These are phyloP conservation scores for Dilophus febrilis DNA, from an alignment of 2,888 invertebrate species.

Conservation along the genomic window DNA sequence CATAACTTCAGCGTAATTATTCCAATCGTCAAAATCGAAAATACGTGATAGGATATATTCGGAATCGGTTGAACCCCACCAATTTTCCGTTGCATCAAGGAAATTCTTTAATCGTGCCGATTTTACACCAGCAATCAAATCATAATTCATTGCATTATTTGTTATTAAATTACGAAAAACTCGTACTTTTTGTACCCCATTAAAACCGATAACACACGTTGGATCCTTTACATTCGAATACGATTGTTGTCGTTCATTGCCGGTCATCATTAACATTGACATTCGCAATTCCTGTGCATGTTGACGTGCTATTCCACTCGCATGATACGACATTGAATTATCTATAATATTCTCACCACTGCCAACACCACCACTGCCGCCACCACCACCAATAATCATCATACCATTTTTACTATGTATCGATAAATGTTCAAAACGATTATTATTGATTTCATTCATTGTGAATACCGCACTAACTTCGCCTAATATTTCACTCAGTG, in stretches of 20 bases:
- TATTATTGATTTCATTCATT: constrained; percentile 59
- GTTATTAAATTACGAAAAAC: constrained; percentile 79
- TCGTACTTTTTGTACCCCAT: constrained; percentile 86
- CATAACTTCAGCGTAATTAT: constrained; percentile 84
- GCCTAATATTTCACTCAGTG: constrained; percentile 84
- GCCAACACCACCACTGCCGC: no score
- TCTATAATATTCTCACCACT: constrained; percentile 16
- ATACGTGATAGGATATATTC: constrained; percentile 62
- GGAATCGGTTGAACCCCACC: constrained; percentile 81
- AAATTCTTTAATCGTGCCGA: constrained; percentile 76
- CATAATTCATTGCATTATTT: constrained; percentile 69
- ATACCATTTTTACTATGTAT: constrained; percentile 17
- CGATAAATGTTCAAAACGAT: constrained; percentile 33
- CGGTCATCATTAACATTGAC: neutral
- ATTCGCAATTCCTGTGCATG: constrained; percentile 6
- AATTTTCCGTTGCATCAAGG: constrained; percentile 82
- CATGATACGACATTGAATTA: neutral
- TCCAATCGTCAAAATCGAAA: constrained; percentile 99
- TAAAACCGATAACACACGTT: constrained; percentile 76
- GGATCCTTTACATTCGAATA: constrained; percentile 30
- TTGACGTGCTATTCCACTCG: constrained; percentile 3
- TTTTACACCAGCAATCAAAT: constrained; percentile 77
- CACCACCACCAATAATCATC: constrained; percentile 23
- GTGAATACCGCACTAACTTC: constrained; percentile 63
- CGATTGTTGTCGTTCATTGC: constrained; percentile 18